Evolutionary conservation across 2,113 vertebrate genomes (phyloP).

Genomic region (Zosterops hypoxanthus): DNA sequence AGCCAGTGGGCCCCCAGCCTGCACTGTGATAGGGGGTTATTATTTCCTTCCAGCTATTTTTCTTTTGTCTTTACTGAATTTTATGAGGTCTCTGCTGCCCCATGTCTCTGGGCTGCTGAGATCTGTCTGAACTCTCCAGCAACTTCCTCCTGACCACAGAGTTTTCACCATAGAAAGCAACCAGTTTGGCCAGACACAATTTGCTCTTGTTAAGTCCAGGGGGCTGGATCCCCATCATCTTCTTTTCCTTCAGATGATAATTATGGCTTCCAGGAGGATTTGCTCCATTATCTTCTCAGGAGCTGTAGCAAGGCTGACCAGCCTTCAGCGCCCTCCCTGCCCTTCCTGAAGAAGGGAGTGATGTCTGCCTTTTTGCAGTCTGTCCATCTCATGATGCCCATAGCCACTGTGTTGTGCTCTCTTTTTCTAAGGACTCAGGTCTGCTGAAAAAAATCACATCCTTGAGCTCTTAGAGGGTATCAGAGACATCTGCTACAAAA

Average conservation of each 20-base stretch:
- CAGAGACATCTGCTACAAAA: background rate
- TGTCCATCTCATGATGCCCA: background rate
- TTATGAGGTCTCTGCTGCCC: background rate
- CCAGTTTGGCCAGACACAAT: background rate
- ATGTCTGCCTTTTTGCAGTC: background rate
- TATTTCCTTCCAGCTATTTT: background rate
- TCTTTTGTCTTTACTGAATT: background rate
- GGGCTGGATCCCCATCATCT: background rate
- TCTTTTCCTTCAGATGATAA: background rate
- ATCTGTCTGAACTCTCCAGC: background rate
- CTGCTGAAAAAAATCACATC: background rate
- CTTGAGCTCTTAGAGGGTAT: background rate
- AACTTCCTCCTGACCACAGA: background rate
- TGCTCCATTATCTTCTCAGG: background rate
- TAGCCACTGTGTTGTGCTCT: background rate
- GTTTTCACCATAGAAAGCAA: background rate
- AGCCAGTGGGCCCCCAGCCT: background rate
- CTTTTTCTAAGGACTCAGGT: background rate
- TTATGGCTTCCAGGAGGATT: background rate
- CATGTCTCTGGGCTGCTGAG: background rate
- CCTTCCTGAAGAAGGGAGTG: background rate
- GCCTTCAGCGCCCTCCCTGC: background rate
- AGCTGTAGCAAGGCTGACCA: background rate
- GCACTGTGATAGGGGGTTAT: background rate
- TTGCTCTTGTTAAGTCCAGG: background rate